These are phyloP conservation scores for Cavia porcellus DNA, from an alignment of 2,113 vertebrate species.

Conservation along the genomic window DNA sequence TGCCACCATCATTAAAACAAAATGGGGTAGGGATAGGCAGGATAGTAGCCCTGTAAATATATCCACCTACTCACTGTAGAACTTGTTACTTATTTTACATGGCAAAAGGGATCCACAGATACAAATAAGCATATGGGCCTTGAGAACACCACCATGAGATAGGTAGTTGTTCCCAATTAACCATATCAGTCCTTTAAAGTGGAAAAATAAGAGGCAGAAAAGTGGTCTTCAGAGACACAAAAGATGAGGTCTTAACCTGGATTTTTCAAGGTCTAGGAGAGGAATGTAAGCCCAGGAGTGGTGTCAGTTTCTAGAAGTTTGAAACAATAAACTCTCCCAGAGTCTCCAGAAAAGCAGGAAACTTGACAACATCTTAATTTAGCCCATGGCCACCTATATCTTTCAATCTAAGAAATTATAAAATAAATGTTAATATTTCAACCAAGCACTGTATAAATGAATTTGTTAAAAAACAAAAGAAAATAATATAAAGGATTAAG, in stretches of 20 bases:
- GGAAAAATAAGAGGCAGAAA: neutral
- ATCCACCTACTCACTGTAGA: neutral
- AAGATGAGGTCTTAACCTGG: rapidly evolving
- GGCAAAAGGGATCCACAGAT: neutral
- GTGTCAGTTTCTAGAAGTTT: neutral
- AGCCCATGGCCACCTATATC: neutral
- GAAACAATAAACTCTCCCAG: no score
- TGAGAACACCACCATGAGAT: neutral
- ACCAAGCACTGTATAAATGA: neutral
- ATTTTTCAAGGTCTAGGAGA: neutral
- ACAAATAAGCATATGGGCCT: neutral
- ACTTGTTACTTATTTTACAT: neutral
- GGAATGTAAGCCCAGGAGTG: neutral
- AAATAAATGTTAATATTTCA: neutral
- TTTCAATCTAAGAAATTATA: neutral
- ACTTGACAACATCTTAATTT: neutral
- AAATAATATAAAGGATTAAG: neutral
- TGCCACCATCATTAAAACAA: neutral
- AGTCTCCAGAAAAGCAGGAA: neutral
- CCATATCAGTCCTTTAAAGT: neutral
- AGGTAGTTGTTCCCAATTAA: neutral
- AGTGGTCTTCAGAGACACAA: neutral
- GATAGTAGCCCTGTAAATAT: neutral
- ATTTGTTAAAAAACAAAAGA: neutral
- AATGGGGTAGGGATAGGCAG: neutral